These are phyloP conservation scores for Geotrupes spiniger DNA, from an alignment of 2,888 invertebrate genomes.

Conservation along the genomic window DNA sequence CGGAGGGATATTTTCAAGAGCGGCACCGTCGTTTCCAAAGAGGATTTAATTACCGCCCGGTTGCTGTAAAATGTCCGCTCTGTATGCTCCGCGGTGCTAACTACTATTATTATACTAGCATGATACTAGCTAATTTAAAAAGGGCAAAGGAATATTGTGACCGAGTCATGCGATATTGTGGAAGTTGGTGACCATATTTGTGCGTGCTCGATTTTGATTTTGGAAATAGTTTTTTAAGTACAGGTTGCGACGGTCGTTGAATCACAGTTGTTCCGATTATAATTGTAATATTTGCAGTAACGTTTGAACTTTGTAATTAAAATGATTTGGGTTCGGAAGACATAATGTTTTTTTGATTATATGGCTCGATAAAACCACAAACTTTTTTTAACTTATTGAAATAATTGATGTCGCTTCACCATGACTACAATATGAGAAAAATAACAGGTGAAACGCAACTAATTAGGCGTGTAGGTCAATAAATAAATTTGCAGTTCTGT, in stretches of 20 bases:
- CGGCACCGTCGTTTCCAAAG: slow-evolving; percentile 14
- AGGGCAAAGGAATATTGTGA: slow-evolving; percentile 25
- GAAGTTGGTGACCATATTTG: slow-evolving; percentile 21
- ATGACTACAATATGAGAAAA: too few relatives aligned
- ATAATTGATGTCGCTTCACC: too few relatives aligned
- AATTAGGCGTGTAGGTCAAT: too few relatives aligned
- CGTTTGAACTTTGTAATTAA: too few relatives aligned
- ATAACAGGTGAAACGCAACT: too few relatives aligned
- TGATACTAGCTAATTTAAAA: slow-evolving; percentile 31
- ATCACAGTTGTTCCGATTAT: too few relatives aligned
- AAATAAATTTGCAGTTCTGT: too few relatives aligned
- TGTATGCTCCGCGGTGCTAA: not conserved
- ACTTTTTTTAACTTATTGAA: too few relatives aligned
- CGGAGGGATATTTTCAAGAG: slow-evolving; percentile 21
- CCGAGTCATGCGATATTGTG: slow-evolving; percentile 26
- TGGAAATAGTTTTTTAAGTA: slow-evolving; percentile 2
- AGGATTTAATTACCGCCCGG: not conserved
- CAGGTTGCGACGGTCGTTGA: not conserved
- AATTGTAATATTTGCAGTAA: too few relatives aligned
- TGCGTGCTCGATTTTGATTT: slow-evolving; percentile 19
- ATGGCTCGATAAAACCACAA: too few relatives aligned
- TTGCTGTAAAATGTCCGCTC: slow-evolving; percentile 14
- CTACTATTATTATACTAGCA: slow-evolving; percentile 27
- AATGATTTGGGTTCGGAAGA: too few relatives aligned
- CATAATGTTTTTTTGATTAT: too few relatives aligned